Evolutionary conservation across 2,888 invertebrate genomes (phyloP).

Genomic region (Embidobia sp.): DNA sequence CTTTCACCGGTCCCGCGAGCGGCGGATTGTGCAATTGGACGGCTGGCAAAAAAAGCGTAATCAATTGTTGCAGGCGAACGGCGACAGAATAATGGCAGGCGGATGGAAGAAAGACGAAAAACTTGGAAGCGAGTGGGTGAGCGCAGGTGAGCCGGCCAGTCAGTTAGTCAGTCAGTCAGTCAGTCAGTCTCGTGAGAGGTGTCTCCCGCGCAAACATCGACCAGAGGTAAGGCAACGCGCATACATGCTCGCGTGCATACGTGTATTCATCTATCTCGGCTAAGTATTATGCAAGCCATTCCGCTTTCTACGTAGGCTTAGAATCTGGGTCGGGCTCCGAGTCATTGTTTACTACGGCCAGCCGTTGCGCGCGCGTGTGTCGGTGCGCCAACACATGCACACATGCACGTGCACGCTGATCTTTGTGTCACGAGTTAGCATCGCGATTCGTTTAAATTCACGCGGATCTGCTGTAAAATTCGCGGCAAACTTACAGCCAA

Average conservation of each 20-base stretch:
- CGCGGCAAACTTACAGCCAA: too few species aligned
- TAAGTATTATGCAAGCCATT: conserved; percentile 77
- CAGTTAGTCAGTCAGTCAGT: conserved; percentile 39
- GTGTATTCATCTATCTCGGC: conserved; percentile 52
- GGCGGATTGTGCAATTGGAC: too few species aligned
- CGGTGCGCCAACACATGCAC: not conserved
- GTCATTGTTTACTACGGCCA: conserved; percentile 77
- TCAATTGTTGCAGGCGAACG: conserved; percentile 35
- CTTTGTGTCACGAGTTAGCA: conserved; percentile 13
- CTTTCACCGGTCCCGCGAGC: too few species aligned
- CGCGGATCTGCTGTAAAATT: too few species aligned
- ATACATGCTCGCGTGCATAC: conserved; percentile 19
- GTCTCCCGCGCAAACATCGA: conserved; percentile 49
- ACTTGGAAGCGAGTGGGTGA: conserved; percentile 28
- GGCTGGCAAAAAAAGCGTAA: too few species aligned
- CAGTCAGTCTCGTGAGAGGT: conserved; percentile 48
- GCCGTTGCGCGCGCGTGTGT: conserved; percentile 1
- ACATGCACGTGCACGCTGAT: not conserved
- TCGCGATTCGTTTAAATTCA: too few species aligned
- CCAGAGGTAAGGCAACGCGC: conserved; percentile 25
- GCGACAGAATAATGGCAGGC: conserved; percentile 13
- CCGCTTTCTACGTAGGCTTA: conserved; percentile 79
- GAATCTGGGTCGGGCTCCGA: conserved; percentile 79
- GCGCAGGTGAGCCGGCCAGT: conserved; percentile 38
- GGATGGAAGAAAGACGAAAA: conserved; percentile 20